Conservation (phyloP, 2,113 vertebrate species). For the Mystacornis crossleyi region DNA sequence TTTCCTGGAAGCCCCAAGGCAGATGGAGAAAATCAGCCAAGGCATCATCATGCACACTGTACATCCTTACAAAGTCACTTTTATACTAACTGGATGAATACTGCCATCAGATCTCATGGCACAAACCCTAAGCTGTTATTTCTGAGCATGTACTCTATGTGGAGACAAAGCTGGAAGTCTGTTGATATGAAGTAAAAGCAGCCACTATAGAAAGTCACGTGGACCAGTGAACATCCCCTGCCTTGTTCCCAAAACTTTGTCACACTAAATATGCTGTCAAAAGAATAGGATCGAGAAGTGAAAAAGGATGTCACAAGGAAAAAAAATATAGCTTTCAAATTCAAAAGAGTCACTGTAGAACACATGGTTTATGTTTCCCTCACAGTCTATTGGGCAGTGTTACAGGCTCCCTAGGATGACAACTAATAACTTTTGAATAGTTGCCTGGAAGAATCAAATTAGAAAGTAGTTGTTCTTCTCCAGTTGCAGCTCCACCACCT, state of each 20-base stretch:
- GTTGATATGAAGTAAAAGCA: neutral
- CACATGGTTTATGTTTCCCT: neutral
- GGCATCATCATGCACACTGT: no score
- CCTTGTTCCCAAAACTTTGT: neutral
- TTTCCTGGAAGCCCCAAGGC: neutral
- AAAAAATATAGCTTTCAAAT: neutral
- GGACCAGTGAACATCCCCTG: neutral
- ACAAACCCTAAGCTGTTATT: neutral
- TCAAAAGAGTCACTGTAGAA: neutral
- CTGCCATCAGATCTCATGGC: neutral
- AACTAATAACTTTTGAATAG: neutral
- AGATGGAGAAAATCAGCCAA: neutral
- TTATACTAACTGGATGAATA: neutral
- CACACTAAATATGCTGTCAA: neutral
- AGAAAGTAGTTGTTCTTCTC: neutral
- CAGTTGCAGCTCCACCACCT: neutral
- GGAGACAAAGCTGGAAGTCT: neutral
- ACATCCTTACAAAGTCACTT: neutral
- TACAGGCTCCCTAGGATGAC: neutral
- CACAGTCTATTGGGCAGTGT: neutral
- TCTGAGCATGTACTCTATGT: neutral
- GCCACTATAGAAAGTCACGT: neutral
- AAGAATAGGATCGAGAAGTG: neutral
- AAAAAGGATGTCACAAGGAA: accelerated
- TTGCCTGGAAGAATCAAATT: neutral